A percentile compares a stretch with the other conserved stretches of the same genome.
These are phyloP conservation scores for Pelochelys cantorii DNA, from an alignment of 2,797 vertebrate genomes.

Conservation along the genomic window DNA sequence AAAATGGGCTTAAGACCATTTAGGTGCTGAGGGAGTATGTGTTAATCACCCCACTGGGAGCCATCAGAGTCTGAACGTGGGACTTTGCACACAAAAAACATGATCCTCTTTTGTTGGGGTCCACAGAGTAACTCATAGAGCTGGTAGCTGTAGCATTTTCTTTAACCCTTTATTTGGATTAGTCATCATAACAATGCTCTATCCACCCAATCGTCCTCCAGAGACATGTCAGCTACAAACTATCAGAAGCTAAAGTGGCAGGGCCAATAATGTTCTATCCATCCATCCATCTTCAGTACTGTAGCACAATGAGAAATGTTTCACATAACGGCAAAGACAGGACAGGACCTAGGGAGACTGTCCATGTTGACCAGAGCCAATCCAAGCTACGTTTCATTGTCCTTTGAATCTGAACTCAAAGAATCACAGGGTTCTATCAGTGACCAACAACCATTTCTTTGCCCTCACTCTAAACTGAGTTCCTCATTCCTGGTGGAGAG, in stretches of 20 bases:
- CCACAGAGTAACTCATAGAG: not conserved
- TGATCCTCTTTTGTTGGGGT: not conserved
- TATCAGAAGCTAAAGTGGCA: not conserved
- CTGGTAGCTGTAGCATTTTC: not conserved
- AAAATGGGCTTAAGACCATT: not conserved
- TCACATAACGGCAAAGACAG: not conserved
- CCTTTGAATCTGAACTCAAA: not conserved
- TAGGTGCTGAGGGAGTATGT: not conserved
- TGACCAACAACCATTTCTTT: not conserved
- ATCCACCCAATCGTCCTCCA: not conserved
- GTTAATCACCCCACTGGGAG: not conserved
- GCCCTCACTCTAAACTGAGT: not conserved
- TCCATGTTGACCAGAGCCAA: not conserved
- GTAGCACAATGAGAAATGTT: not conserved
- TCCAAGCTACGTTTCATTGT: not conserved
- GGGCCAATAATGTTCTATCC: not conserved
- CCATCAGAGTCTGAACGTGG: not conserved
- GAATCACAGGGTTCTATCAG: fast-evolving
- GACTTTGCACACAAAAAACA: not conserved
- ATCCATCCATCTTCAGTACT: not conserved
- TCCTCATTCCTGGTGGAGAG: not conserved
- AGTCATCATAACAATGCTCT: not conserved
- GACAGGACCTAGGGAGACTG: not conserved
- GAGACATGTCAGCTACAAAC: not conserved
- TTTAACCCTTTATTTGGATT: not conserved